Conservation (phyloP, 2,888 invertebrate genomes). For the Lydus trimaculatus region DNA sequence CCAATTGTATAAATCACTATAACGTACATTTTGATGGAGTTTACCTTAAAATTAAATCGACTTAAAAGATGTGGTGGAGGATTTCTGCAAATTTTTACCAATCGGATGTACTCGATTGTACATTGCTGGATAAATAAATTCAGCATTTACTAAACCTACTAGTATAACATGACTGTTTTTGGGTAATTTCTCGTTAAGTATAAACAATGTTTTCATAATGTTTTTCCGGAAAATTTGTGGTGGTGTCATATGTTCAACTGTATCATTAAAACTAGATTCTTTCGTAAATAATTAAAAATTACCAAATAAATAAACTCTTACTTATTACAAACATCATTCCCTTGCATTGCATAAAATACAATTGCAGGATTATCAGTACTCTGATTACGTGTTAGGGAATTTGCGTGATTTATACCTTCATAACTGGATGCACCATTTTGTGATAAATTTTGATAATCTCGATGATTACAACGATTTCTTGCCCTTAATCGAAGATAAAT, state of each 20-base stretch:
- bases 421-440: conserved; percentile 58
- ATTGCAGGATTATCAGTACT: conserved; percentile 58
- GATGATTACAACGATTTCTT: conserved; percentile 61
- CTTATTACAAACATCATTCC: conserved; percentile 65
- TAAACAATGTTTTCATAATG: conserved; percentile 43
- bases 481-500: conserved; percentile 53
- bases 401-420: conserved; percentile 42
- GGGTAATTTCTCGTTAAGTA: conserved; percentile 57
- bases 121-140: conserved; percentile 59
- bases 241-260: conserved; percentile 60
- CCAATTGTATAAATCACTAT: conserved; percentile 60
- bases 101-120: conserved; percentile 58
- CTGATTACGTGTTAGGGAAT: conserved; percentile 54
- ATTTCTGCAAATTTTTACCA: conserved; percentile 17
- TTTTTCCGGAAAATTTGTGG: conserved; percentile 48
- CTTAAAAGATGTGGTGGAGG: conserved; percentile 48
- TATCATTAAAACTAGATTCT: conserved; percentile 55
- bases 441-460: conserved; percentile 63
- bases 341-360: conserved; percentile 59
- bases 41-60: conserved; percentile 38
- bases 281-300: background rate
- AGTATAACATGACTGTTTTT: conserved; percentile 59
- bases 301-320: conserved; percentile 39
- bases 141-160: conserved; percentile 60
- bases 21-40: conserved; percentile 58